A percentile compares a stretch with the other conserved stretches of the same genome.
Conservation (phyloP, 2,113 vertebrate species). For the Misgurnus anguillicaudatus region DNA sequence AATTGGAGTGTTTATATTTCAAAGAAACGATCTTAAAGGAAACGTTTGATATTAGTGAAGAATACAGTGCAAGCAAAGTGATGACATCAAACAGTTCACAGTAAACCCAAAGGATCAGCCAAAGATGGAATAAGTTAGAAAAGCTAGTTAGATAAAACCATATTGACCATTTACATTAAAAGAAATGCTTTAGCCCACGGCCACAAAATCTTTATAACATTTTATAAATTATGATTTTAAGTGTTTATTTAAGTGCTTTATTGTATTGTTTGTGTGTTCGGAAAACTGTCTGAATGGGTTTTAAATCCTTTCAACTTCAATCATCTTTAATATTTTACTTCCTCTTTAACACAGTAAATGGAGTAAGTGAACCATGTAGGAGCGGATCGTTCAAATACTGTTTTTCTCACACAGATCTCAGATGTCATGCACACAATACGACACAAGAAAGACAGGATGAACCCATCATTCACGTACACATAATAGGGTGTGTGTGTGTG, state of each 20-base stretch:
- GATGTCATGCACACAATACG: conserved; percentile 55
- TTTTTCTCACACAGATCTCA: conserved; percentile 58
- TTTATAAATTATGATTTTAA: no score
- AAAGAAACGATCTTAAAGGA: conserved; percentile 6
- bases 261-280: no score
- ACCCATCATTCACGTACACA: conserved; percentile 47
- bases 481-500: conserved; percentile 39
- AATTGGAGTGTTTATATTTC: conserved; percentile 26
- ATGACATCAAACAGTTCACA: conserved; percentile 6
- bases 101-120: neutral
- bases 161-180: neutral
- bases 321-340: conserved; percentile 15
- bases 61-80: conserved; percentile 21
- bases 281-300: no score
- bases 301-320: neutral
- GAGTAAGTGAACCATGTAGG: conserved; percentile 6
- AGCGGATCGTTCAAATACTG: conserved; percentile 26
- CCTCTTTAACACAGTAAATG: conserved; percentile 16
- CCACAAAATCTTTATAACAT: no score
- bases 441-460: conserved; percentile 46
- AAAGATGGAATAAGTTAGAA: neutral
- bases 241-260: no score
- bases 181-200: no score
- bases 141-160: neutral
- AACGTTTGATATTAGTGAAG: conserved; percentile 12